Conservation (phyloP, 2,888 invertebrate genomes). For the Panorpa germanica region DNA sequence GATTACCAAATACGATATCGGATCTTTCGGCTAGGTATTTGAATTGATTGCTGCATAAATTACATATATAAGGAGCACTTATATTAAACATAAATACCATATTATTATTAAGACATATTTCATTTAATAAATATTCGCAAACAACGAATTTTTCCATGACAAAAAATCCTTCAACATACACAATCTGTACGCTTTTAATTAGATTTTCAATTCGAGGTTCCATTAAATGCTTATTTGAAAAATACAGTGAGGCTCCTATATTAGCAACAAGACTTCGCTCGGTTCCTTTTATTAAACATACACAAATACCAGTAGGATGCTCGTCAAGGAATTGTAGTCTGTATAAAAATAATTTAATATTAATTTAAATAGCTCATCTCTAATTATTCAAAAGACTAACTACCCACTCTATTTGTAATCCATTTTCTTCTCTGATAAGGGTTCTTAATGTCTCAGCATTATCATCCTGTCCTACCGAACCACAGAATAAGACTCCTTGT, state of each 20-base stretch:
- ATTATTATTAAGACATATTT: constrained; percentile 20
- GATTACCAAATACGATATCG: constrained; percentile 34
- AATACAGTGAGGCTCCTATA: constrained; percentile 31
- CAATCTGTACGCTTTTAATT: constrained; percentile 17
- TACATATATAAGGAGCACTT: constrained; percentile 31
- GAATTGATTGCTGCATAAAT: constrained; percentile 22
- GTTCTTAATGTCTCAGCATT: constrained; percentile 23
- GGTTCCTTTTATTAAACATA: constrained; percentile 26
- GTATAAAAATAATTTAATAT: constrained; percentile 9
- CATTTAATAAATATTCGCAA: constrained; percentile 23
- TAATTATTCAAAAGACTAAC: constrained; percentile 9
- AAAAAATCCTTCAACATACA: constrained; percentile 39
- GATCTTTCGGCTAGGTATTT: constrained; percentile 24
- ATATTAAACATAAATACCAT: constrained; percentile 30
- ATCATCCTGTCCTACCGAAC: constrained; percentile 29
- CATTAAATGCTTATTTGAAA: too few relatives aligned
- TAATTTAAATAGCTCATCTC: constrained; percentile 17
- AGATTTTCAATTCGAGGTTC: too few relatives aligned
- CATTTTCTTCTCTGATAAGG: constrained; percentile 22
- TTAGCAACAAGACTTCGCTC: constrained; percentile 30
- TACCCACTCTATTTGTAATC: too few relatives aligned
- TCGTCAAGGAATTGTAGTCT: constrained; percentile 19
- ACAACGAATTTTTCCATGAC: constrained; percentile 27
- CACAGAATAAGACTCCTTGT: constrained; percentile 27
- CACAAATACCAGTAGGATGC: constrained; percentile 28